Base-by-base conservation (phyloP, 2,113 vertebrate species). In the Chascanopsetta lugubris region DNA sequence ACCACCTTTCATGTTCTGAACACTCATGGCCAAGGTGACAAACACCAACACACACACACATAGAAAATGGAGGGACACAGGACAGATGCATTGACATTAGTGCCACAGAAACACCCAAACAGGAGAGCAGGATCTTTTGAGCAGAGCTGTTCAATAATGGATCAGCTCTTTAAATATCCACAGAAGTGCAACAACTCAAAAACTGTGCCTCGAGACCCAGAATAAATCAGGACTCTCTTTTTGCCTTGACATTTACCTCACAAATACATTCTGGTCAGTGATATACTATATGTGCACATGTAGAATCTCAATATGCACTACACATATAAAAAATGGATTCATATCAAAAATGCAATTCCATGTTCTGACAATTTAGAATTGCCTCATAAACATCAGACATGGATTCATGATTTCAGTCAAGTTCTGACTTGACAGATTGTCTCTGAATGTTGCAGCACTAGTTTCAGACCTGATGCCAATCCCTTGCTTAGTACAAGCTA, bases 141-240 rank as follows among this genome's bases (percentile, higher is more conserved):
- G 50, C 62, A 82, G 79, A 56, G 65, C 72, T 82, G 66, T 51
- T 88, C 71, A 88, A 84, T 89, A 81, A 89, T 89, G 63, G 63
- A 85, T 83, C 30, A 56, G 50, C 62, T 79, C 79, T 82, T 84
- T 70, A 88, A 88, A 87, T 84, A 88, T 77, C 82, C 67, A 59
- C 42, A 48, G 47, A 72, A 77, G 66, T 56, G 68, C 65, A 74
- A 63, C 54, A 58, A 82, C 79, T 85, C 51, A 40, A 8, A 6
- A 1, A 17, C 38, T 7, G 38, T 2, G 38, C 38, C 38, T 17
- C 13, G n/a, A 40, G 5, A 17, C 38, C 1, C 56, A 50, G 71
- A 72, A 78, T 76, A 80, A 80, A 80, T 68, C 70, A 65, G 4
- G 15, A 60, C 60, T 48, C 47, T 58, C 59, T 63, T 60, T 63